Conservation (phyloP, 2,888 invertebrate species). For the Byasa hedistus region DNA sequence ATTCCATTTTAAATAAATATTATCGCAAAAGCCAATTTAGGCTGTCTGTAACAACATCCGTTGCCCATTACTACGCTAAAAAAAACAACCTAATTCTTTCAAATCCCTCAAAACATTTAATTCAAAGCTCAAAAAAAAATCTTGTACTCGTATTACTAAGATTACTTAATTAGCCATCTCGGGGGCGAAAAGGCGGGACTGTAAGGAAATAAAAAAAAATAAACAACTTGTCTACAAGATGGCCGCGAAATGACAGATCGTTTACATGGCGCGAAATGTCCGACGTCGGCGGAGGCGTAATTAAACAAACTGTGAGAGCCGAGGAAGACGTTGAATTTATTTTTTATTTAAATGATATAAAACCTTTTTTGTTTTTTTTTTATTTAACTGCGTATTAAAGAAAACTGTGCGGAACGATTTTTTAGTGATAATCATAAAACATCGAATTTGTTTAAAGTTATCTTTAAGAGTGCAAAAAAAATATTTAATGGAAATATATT, state of each 20-base stretch:
- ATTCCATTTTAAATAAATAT: no score
- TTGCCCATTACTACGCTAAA: conserved; percentile 31
- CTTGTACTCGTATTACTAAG: conserved; percentile 40
- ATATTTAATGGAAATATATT: no score
- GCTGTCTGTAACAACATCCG: background rate
- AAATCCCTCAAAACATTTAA: conserved; percentile 32
- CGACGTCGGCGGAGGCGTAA: conserved; percentile 53
- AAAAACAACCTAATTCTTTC: conserved; percentile 32
- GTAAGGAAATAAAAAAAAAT: conserved; percentile 41
- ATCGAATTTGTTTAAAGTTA: no score
- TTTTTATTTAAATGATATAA: conserved; percentile 31
- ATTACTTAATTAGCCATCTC: conserved; percentile 44
- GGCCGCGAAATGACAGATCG: conserved; percentile 69
- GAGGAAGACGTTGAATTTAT: conserved; percentile 39
- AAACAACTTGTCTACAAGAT: conserved; percentile 48
- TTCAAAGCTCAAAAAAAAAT: conserved; percentile 10
- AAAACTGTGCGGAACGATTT: background rate
- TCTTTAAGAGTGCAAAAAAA: no score
- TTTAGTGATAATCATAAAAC: no score
- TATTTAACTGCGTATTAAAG: background rate
- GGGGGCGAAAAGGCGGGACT: conserved; percentile 47
- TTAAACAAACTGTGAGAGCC: conserved; percentile 45
- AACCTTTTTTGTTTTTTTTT: background rate
- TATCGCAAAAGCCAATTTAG: no score
- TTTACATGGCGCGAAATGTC: conserved; percentile 70